Percentiles rank a stretch among this genome's conserved stretches.
phyloP scores from a whole-genome alignment of 2,113 vertebrate species.

The Trochalopteron elliotii region DNA sequence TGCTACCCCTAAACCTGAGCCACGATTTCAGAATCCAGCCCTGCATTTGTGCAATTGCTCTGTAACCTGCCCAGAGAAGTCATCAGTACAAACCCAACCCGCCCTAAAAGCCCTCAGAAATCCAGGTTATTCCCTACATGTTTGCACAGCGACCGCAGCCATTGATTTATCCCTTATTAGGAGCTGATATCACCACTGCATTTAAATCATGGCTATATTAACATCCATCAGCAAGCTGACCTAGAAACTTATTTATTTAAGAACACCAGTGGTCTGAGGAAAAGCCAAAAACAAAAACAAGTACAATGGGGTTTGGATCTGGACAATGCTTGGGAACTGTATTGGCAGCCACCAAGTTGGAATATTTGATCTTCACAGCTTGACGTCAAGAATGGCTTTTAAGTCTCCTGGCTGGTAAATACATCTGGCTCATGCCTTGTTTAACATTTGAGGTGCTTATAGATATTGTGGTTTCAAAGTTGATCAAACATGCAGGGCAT shows the following conservation, averaged over 20 bases:
- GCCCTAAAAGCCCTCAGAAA: neutral
- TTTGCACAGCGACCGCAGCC: neutral
- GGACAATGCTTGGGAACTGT: constrained; percentile 63
- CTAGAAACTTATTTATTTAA: constrained; percentile 70
- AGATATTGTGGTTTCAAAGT: constrained; percentile 56
- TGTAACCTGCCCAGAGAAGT: neutral
- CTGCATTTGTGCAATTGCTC: neutral
- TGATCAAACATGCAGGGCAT: constrained; percentile 36
- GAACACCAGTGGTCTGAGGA: constrained; percentile 57
- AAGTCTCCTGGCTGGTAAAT: constrained; percentile 69
- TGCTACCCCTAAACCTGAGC: neutral
- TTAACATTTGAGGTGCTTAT: constrained; percentile 49
- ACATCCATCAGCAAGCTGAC: constrained; percentile 48
- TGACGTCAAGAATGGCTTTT: constrained; percentile 75
- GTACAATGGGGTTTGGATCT: constrained; percentile 68
- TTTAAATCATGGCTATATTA: neutral
- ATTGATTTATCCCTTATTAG: neutral
- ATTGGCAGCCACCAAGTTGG: constrained; percentile 59
- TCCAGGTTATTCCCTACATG: neutral
- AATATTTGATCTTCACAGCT: constrained; percentile 74
- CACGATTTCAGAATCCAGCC: neutral
- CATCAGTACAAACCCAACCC: neutral
- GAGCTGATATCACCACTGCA: neutral
- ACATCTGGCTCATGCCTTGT: constrained; percentile 51
- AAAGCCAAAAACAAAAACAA: constrained; percentile 71